These are phyloP conservation scores for Isurus oxyrinchus DNA, from an alignment of 2,113 vertebrate genomes.

Conservation along the genomic window DNA sequence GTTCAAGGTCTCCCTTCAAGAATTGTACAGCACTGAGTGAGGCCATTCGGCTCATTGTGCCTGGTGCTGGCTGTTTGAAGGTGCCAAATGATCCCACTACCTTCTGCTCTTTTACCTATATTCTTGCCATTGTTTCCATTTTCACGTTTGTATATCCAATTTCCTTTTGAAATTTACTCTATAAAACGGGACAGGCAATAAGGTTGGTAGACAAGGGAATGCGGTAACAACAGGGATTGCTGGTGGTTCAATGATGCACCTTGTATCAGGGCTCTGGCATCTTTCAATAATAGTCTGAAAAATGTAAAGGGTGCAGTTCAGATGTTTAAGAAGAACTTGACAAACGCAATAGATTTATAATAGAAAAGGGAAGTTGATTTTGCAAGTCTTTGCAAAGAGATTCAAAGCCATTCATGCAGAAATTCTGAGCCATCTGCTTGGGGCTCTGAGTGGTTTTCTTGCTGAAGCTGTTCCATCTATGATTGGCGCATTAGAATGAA, in stretches of 20 bases:
- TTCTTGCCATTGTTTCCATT: neutral
- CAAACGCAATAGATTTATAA: neutral
- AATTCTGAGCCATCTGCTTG: neutral
- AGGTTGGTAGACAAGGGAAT: neutral
- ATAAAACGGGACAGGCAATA: neutral
- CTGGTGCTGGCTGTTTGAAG: neutral
- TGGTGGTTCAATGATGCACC: neutral
- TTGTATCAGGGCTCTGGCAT: neutral
- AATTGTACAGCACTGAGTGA: too few relatives aligned
- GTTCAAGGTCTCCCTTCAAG: too few relatives aligned
- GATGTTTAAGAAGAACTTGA: neutral
- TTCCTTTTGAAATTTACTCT: neutral
- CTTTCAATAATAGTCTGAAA: neutral
- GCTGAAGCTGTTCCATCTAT: neutral
- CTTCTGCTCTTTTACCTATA: neutral
- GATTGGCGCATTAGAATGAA: neutral
- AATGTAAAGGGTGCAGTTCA: neutral
- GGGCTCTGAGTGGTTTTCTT: neutral
- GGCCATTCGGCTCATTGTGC: neutral
- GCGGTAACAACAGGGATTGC: neutral
- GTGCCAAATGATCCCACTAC: too few relatives aligned
- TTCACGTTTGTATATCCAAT: neutral
- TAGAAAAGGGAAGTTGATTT: neutral
- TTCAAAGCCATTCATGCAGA: neutral
- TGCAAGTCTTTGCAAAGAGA: neutral